Conservation (phyloP, 2,113 vertebrate genomes). For the Natator depressus region DNA sequence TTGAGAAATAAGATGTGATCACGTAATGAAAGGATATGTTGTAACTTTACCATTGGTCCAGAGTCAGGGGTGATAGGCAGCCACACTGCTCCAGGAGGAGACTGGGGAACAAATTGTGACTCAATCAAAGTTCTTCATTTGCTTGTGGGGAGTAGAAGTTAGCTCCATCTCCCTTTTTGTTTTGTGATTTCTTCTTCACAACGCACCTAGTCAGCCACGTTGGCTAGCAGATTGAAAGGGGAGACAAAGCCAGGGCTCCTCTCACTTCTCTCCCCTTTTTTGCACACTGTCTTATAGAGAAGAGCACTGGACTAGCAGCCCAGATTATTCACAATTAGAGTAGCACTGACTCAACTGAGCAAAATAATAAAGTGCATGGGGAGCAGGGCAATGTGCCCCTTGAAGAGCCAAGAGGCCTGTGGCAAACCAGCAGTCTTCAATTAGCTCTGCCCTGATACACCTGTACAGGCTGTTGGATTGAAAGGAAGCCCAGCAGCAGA, state of each 20-base stretch:
- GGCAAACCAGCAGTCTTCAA: no score
- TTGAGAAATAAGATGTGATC: neutral
- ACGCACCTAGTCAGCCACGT: neutral
- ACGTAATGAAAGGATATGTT: neutral
- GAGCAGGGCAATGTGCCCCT: no score
- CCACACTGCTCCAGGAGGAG: neutral
- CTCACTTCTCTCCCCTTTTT: neutral
- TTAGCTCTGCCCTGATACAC: no score
- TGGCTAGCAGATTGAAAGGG: neutral
- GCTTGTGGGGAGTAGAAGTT: neutral
- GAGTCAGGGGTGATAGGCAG: neutral
- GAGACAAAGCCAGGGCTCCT: neutral
- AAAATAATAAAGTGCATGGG: neutral
- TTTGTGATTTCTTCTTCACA: neutral
- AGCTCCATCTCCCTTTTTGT: no score
- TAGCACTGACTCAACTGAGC: neutral
- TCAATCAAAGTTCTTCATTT: neutral
- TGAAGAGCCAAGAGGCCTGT: no score
- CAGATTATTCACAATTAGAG: neutral
- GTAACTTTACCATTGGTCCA: neutral
- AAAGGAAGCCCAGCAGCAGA: no score
- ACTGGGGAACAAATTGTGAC: neutral
- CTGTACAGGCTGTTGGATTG: no score
- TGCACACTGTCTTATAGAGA: neutral
- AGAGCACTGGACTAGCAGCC: neutral